A percentile compares a stretch with the other conserved stretches of the same genome.
Evolutionary conservation across 2,113 vertebrate species (phyloP).

Genomic region (Fulmarus glacialis): DNA sequence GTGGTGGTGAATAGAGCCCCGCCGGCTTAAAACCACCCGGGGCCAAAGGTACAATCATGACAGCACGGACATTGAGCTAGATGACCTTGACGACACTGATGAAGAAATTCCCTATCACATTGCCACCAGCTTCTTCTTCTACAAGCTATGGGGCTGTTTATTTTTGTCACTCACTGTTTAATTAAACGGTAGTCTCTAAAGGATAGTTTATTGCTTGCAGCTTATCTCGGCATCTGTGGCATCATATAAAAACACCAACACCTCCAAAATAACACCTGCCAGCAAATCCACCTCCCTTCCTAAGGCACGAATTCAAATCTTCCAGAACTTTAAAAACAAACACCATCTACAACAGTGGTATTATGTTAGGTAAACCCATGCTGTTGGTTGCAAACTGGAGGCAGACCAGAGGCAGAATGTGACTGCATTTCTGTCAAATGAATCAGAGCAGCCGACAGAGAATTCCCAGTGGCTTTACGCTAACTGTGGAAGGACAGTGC

Average conservation of each 20-base stretch:
- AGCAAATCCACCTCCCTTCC: background rate
- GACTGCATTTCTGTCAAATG: background rate
- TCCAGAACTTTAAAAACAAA: background rate
- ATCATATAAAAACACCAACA: background rate
- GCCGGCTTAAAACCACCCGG: rapidly evolving
- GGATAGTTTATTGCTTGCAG: background rate
- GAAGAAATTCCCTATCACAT: background rate
- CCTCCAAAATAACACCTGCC: background rate
- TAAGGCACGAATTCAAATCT: background rate
- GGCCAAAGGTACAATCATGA: background rate
- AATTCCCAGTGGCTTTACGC: background rate
- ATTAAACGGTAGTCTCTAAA: slow-evolving; percentile 6
- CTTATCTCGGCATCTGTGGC: background rate
- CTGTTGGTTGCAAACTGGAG: background rate
- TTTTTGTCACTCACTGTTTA: slow-evolving; percentile 4
- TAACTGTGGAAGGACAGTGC: background rate
- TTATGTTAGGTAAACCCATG: background rate
- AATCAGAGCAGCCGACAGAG: background rate
- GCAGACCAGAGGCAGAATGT: background rate
- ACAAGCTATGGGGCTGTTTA: background rate
- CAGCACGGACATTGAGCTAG: rapidly evolving
- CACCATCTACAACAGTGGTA: background rate
- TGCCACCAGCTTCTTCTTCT: background rate
- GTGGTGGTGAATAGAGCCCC: rapidly evolving
- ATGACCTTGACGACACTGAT: background rate